phyloP scores from a whole-genome alignment of 2,888 invertebrate species.

The Periphyllus acericola region DNA sequence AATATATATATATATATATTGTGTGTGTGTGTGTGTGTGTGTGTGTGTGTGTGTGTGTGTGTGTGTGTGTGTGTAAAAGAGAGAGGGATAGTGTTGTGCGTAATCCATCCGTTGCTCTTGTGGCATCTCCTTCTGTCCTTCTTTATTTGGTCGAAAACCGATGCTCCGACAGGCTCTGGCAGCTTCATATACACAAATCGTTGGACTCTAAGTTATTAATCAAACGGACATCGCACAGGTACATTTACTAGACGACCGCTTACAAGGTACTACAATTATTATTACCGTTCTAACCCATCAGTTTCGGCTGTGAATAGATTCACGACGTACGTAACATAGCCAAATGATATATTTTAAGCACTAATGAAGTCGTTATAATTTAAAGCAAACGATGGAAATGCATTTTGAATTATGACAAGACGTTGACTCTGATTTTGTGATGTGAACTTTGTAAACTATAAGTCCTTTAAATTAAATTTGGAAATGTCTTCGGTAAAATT shows the following conservation, averaged over 20 bases:
- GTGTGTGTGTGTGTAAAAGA: background rate
- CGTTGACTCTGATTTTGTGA: background rate
- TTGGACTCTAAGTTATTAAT: slow-evolving; percentile 45
- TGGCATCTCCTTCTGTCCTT: background rate
- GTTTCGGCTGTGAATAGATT: slow-evolving; percentile 36
- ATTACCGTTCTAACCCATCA: slow-evolving; percentile 31
- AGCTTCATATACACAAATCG: slow-evolving; percentile 28
- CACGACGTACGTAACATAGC: slow-evolving; percentile 13
- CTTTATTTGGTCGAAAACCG: slow-evolving; percentile 35
- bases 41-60: background rate
- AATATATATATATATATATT: background rate
- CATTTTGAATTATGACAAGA: slow-evolving; percentile 8
- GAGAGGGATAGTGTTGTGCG: no score
- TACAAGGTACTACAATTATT: slow-evolving; percentile 35
- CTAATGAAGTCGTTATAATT: slow-evolving; percentile 15
- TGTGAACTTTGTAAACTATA: background rate
- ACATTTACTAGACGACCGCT: slow-evolving; percentile 25
- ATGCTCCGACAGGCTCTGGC: slow-evolving; percentile 27
- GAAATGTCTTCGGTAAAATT: no score
- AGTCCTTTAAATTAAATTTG: no score
- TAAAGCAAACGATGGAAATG: background rate
- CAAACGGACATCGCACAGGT: slow-evolving; percentile 31
- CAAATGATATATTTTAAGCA: background rate
- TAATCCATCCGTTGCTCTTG: slow-evolving; percentile 31
- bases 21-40: background rate